Conservation (phyloP, 2,888 invertebrate species). For the Bellardia bayeri region DNA sequence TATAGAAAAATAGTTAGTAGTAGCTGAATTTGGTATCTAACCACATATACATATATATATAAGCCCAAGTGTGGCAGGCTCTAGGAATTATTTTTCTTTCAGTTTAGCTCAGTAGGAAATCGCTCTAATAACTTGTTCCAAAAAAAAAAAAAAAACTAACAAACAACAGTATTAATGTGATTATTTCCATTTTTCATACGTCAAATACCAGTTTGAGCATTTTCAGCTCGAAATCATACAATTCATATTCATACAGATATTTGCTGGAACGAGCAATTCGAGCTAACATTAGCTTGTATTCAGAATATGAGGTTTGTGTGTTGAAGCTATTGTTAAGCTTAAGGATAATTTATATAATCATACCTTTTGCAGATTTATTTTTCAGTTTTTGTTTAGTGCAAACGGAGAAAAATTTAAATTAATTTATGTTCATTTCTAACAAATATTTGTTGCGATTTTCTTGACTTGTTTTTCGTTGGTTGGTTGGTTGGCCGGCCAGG, state of each 20-base stretch:
- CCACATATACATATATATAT: background rate
- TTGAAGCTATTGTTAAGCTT: conserved; percentile 48
- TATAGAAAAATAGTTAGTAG: background rate
- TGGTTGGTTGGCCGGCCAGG: background rate
- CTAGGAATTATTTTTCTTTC: background rate
- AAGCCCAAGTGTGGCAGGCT: background rate
- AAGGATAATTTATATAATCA: conserved; percentile 69
- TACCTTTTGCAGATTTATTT: conserved; percentile 49
- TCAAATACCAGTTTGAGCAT: conserved; percentile 47
- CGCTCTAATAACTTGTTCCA: conserved; percentile 58
- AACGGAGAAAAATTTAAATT: conserved; percentile 54
- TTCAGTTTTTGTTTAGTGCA: background rate
- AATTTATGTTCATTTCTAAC: conserved; percentile 62
- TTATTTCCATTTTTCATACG: conserved; percentile 55
- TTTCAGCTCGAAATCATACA: conserved; percentile 19
- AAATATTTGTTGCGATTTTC: conserved; percentile 58
- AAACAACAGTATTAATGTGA: conserved; percentile 26
- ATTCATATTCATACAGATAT: conserved; percentile 23
- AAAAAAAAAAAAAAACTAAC: background rate
- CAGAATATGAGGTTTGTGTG: conserved; percentile 18
- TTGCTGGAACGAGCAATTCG: background rate
- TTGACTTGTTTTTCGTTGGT: conserved; percentile 15
- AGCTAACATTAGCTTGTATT: conserved; percentile 18
- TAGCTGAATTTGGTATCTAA: conserved; percentile 12
- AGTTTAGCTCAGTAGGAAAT: conserved; percentile 49